Conservation (phyloP, 2,797 vertebrate genomes). For the Clarias laeviceps region DNA sequence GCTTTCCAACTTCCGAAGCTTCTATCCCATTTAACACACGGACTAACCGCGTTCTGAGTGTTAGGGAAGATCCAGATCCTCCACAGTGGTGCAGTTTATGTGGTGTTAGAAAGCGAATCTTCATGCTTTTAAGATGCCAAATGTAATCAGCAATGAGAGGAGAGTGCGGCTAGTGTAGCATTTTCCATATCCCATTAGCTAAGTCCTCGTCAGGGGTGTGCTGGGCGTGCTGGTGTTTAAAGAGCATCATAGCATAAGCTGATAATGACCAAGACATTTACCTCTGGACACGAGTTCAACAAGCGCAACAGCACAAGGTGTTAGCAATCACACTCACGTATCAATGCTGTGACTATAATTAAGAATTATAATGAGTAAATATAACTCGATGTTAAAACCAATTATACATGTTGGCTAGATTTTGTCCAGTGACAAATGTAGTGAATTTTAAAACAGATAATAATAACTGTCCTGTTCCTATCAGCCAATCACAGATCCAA, state of each 20-base stretch:
- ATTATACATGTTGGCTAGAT: neutral
- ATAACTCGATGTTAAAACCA: neutral
- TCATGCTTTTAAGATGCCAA: conserved; percentile 50
- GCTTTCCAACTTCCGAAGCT: conserved; percentile 53
- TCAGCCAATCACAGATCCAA: neutral
- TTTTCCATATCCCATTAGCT: conserved; percentile 47
- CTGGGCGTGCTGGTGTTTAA: conserved; percentile 39
- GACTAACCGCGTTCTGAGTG: conserved; percentile 45
- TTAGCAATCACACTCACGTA: neutral
- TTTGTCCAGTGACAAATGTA: neutral
- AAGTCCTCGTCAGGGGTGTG: conserved; percentile 38
- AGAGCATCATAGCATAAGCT: conserved; percentile 33
- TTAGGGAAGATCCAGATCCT: conserved; percentile 56
- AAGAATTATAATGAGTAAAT: neutral
- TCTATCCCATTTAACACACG: conserved; percentile 49
- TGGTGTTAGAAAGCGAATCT: conserved; percentile 41
- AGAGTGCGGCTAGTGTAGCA: neutral
- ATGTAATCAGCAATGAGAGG: conserved; percentile 38
- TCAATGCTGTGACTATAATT: neutral
- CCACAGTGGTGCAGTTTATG: conserved; percentile 52
- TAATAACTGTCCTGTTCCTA: neutral
- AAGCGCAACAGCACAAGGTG: conserved; percentile 11
- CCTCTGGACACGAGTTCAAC: conserved; percentile 5
- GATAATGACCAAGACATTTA: conserved; percentile 37
- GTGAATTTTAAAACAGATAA: neutral